Percentiles rank a stretch among this genome's conserved stretches.
phyloP scores from a whole-genome alignment of 2,888 invertebrate genomes.

The Calameuta filiformis region DNA sequence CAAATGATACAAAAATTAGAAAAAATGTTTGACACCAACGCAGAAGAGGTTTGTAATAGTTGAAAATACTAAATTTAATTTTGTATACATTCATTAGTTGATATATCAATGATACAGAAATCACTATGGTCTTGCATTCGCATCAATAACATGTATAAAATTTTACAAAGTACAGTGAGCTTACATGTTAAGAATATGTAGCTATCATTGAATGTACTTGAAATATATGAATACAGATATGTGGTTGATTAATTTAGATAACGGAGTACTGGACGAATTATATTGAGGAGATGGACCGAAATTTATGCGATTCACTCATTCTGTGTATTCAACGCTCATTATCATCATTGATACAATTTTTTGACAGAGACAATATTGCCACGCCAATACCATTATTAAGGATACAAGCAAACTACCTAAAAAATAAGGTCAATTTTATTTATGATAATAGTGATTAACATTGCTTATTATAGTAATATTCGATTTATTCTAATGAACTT shows the following conservation, averaged over 20 bases:
- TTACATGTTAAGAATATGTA: neutral
- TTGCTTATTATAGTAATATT: neutral
- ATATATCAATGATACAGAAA: neutral
- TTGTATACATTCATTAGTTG: neutral
- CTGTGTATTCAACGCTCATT: slow-evolving; percentile 74
- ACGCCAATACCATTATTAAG: slow-evolving; percentile 8
- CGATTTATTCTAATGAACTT: neutral
- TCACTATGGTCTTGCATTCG: neutral
- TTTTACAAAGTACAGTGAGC: neutral
- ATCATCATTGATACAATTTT: slow-evolving; percentile 71
- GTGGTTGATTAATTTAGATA: slow-evolving; percentile 69
- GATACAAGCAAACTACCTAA: slow-evolving; percentile 10
- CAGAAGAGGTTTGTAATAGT: neutral
- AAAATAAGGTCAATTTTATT: slow-evolving; percentile 6
- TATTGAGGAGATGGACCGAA: slow-evolving; percentile 77
- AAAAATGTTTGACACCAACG: neutral
- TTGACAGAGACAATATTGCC: slow-evolving; percentile 70
- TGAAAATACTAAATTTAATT: neutral
- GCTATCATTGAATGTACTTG: neutral
- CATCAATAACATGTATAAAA: neutral
- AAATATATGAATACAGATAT: neutral
- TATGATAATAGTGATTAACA: neutral
- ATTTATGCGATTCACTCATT: slow-evolving; percentile 78
- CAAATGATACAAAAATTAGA: neutral
- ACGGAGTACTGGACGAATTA: slow-evolving; percentile 80